These are phyloP conservation scores for Acropora tenuis DNA, from an alignment of 64 coral and sea anemone genomes.

Conservation along the genomic window DNA sequence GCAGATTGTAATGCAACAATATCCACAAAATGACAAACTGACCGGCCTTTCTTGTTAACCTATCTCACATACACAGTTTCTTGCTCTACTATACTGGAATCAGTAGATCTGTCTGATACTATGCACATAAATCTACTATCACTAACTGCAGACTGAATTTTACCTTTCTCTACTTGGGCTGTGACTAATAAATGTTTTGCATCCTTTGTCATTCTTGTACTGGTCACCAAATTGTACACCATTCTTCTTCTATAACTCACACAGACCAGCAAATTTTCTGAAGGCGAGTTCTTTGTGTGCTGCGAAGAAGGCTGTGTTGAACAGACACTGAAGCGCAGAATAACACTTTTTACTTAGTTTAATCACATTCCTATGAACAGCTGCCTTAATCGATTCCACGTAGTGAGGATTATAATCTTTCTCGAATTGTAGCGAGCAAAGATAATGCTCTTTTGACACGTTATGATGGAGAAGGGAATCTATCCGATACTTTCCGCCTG, in stretches of 20 bases:
- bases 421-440: constrained; percentile 31
- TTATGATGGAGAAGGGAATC: constrained; percentile 5
- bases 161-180: constrained; percentile 37
- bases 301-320: neutral
- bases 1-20: neutral
- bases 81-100: neutral
- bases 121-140: neutral
- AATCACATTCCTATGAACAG: neutral
- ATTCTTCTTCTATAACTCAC: constrained; percentile 41
- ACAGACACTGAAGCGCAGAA: neutral
- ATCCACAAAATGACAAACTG: neutral
- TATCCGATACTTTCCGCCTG: neutral
- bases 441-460: constrained; percentile 22
- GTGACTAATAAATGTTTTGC: constrained; percentile 36
- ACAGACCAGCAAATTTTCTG: constrained; percentile 29
- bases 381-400: neutral
- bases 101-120: neutral
- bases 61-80: constrained; percentile 1
- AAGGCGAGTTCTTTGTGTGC: neutral
- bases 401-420: no score
- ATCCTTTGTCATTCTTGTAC: constrained; percentile 32
- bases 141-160: constrained; percentile 15
- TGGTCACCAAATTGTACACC: constrained; percentile 43
- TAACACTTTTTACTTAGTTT: neutral
- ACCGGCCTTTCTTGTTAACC: neutral